Evolutionary conservation across 1,140 invertebrate species (phyloP), one percentile per base, ranked within the genome.

Genomic region (Lepidurus couesii): DNA sequence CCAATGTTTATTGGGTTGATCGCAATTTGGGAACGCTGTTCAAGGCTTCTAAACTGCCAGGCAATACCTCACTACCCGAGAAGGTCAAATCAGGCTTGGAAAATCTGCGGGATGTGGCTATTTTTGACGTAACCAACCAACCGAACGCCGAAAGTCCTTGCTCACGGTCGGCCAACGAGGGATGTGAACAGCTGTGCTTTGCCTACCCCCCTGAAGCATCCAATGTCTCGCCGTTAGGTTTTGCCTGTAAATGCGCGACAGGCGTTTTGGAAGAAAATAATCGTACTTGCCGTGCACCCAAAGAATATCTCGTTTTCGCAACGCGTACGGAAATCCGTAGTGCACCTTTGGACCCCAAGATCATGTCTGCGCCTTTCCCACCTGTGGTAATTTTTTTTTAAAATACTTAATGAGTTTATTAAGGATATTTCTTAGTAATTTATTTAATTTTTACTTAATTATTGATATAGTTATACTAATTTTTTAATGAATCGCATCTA

Each of bases 181-280:
- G 92, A 9, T 99, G 97, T 84, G 91, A 95, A 78, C 97, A 99
- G 83, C 86, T 99, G 0, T 99, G 98, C 84, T 99, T 99, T 84
- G 94, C 96, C 13, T 92, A 92, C 82, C 95, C 96, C 0, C 86
- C 43, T 74, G 81, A 84, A 83, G 78, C 82, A 74, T 82, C 73
- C 74, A 88, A 0, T 89, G 90, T 13, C 26, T 44, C 44, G n/a
- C 83, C 84, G n/a, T 65, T 21, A 16, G 87, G 87, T n/a, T 91
- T 89, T 80, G 88, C 87, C 47, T 99, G 98, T 85, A 93, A 94
- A 13, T 99, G 98, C 85, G 93, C 97, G 0, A 92, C 92, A 0
- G 98, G 98, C 7, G 90, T 91, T 80, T 82, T 90, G 24, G 82
- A 92, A 24, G 87, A 87, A 1, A 85, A 89, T 80, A 85, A 85